These are phyloP conservation scores for Equus przewalskii DNA, from an alignment of 2,113 vertebrate species.

Conservation along the genomic window DNA sequence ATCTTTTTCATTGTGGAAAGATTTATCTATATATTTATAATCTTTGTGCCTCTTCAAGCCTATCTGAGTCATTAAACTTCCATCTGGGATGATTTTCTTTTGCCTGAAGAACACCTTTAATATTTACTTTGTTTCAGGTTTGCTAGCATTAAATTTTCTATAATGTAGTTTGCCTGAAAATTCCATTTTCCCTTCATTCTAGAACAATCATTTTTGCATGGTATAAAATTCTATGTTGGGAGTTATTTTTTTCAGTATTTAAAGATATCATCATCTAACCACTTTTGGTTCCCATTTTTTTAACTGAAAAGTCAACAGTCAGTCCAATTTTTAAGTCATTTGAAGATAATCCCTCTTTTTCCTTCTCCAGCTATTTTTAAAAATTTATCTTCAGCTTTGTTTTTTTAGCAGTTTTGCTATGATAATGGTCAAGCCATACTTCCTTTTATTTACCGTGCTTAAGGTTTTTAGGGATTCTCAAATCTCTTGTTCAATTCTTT, in stretches of 20 bases:
- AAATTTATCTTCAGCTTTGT: background rate
- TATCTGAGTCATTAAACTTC: background rate
- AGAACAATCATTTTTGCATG: background rate
- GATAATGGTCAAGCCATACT: background rate
- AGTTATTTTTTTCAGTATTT: background rate
- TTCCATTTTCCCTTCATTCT: background rate
- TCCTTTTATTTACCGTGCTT: background rate
- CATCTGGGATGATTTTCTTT: background rate
- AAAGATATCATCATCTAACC: background rate
- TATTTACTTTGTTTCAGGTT: background rate
- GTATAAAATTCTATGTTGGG: background rate
- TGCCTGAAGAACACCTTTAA: background rate
- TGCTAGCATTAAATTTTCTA: background rate
- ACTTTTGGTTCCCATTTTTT: background rate
- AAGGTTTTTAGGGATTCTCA: background rate
- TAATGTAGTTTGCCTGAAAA: background rate
- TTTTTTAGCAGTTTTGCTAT: background rate
- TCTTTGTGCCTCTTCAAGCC: background rate
- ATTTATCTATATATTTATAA: background rate
- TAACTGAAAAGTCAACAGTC: background rate
- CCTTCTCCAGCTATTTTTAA: background rate
- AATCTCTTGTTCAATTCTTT: background rate
- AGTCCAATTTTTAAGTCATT: background rate
- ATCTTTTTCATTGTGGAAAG: background rate
- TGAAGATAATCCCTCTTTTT: too few species aligned